phyloP scores from a whole-genome alignment of 1,140 invertebrate species.

The Patella vulgata region DNA sequence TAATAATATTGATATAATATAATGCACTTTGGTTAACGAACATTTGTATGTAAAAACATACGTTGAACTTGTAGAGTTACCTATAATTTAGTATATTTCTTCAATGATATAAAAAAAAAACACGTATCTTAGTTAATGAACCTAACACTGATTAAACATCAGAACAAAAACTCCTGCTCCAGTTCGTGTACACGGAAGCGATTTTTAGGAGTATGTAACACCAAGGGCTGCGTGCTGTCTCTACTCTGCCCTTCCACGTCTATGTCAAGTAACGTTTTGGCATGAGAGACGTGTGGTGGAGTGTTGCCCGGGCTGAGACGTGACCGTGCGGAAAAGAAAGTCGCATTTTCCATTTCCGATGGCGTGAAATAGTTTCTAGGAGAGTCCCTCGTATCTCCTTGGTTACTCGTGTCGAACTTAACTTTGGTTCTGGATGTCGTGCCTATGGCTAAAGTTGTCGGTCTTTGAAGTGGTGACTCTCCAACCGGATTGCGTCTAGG shows the following conservation, averaged over 20 bases:
- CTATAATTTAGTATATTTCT: constrained; percentile 1
- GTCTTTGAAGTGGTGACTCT: constrained; percentile 73
- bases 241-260: constrained; percentile 75
- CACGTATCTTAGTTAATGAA: constrained; percentile 1
- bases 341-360: constrained; percentile 39
- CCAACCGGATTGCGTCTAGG: constrained; percentile 71
- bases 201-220: constrained; percentile 31
- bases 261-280: constrained; percentile 72
- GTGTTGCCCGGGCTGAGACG: constrained; percentile 61
- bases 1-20: no score
- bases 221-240: constrained; percentile 74
- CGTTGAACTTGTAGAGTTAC: background rate
- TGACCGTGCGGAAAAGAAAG: constrained; percentile 55
- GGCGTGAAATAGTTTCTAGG: constrained; percentile 24
- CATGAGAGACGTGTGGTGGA: constrained; percentile 61
- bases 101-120: background rate
- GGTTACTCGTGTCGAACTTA: constrained; percentile 27
- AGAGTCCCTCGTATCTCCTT: constrained; percentile 27
- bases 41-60: no score
- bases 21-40: no score
- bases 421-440: constrained; percentile 26
- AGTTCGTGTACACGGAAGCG: constrained; percentile 2
- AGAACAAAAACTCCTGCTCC: constrained; percentile 22
- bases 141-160: constrained; percentile 6
- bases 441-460: constrained; percentile 75